Evolutionary conservation across 2,888 invertebrate genomes (phyloP).

Genomic region (Drosophila pseudotalamancana): DNA sequence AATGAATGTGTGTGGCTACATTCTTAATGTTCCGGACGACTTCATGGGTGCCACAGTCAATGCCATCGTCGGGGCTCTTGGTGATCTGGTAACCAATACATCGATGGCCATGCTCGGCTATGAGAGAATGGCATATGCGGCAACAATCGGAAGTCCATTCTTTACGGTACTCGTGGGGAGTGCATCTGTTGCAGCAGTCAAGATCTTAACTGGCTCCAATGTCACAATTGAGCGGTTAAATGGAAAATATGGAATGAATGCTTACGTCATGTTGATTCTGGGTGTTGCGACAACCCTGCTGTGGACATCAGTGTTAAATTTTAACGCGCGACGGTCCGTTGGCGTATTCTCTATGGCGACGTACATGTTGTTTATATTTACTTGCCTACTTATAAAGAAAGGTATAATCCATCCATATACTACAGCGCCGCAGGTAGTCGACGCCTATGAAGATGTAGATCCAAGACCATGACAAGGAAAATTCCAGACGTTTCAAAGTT

Average conservation of each 20-base stretch:
- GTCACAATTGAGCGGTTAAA: neutral
- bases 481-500: too few species aligned
- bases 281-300: conserved; percentile 17
- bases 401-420: conserved; percentile 26
- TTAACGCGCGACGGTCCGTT: conserved; percentile 32
- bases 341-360: conserved; percentile 26
- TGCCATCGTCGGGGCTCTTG: conserved; percentile 15
- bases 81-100: conserved; percentile 28
- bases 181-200: conserved; percentile 6
- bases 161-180: conserved; percentile 23
- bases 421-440: too few species aligned
- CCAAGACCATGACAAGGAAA: too few species aligned
- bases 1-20: conserved; percentile 25
- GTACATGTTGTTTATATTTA: conserved; percentile 20
- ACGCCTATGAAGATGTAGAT: too few species aligned
- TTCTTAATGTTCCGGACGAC: conserved; percentile 11
- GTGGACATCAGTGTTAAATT: conserved; percentile 36
- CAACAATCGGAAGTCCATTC: conserved; percentile 34
- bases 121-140: conserved; percentile 44
- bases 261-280: conserved; percentile 19
- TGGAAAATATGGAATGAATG: conserved; percentile 28
- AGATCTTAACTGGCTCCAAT: neutral
- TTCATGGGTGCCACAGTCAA: conserved; percentile 44
- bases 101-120: conserved; percentile 44
- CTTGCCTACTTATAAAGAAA: conserved; percentile 15